Base-by-base conservation (phyloP, 2,113 vertebrate genomes). In the Sphyrna mokarran region DNA sequence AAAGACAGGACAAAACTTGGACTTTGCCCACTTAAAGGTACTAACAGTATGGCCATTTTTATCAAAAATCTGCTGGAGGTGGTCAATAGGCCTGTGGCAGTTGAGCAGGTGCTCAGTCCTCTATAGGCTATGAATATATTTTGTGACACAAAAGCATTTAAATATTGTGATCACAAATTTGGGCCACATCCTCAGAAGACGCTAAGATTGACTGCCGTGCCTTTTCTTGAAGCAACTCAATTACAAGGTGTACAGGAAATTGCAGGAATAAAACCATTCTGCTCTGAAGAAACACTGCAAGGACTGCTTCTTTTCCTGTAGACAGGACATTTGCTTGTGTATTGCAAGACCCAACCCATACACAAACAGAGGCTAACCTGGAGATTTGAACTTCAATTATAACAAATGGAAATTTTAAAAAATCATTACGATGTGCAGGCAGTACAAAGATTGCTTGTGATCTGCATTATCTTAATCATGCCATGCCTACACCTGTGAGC, bases 251-350 rank as follows among this genome's bases (percentile, higher is more conserved):
- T 96, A 95, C 98, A 97, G 96, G 97, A 97, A 0, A 96, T 95
- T 0, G 94, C 96, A 0, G 98, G 98, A 1, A 98, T 99, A 98
- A 99, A 99, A 97, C 98, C 98, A 98, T 96, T 96, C 95, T 0
- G 96, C 96, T 5, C 54, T 99, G 87, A 98, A 58, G 96, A 97
- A 96, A 96, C 98, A 98, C n/a, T 99, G 99, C 96, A 98, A 97
- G 96, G 98, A 98, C 97, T 99, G 99, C 96, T 98, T 97, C 97
- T 95, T 98, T 69, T 98, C 98, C 0, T 97, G 97, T 70, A 97
- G 98, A n/a, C 97, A 98, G 3, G n/a, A n/a, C n/a, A n/a, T n/a
- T n/a, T n/a, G n/a, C n/a, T n/a, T n/a, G n/a, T n/a, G n/a, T n/a
- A 48, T 96, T 99, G 98, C 97, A 99, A 98, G 96, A 98, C 97